Conservation (phyloP, 2,113 vertebrate species). For the Sylvietta virens region DNA sequence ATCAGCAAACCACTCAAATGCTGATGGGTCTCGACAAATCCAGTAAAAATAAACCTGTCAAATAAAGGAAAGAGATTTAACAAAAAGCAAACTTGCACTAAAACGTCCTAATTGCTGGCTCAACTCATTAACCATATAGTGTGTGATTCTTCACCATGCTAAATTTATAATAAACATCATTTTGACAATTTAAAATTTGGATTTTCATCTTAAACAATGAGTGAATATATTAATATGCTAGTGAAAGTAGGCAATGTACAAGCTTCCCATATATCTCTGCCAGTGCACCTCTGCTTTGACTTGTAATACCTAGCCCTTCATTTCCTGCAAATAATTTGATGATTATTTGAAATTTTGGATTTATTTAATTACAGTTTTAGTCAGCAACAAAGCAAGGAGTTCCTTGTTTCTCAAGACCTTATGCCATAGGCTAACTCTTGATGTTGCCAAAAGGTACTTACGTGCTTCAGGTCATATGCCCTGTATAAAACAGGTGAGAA, state of each 20-base stretch:
- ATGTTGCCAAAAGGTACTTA: background rate
- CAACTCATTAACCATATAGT: background rate
- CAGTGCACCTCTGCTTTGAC: background rate
- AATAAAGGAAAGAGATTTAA: slow-evolving; percentile 29
- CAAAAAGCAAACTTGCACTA: background rate
- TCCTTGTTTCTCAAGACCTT: background rate
- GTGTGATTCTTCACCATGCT: background rate
- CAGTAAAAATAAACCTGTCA: slow-evolving; percentile 83
- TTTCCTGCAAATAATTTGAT: slow-evolving; percentile 22
- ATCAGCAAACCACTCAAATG: slow-evolving; percentile 83
- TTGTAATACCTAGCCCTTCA: background rate
- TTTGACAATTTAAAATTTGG: slow-evolving; percentile 1
- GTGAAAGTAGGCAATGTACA: background rate
- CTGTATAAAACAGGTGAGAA: background rate
- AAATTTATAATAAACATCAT: background rate
- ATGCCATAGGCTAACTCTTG: background rate
- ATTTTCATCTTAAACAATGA: slow-evolving; percentile 25
- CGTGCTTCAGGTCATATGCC: background rate
- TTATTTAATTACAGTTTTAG: slow-evolving; percentile 35
- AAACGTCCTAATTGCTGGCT: background rate
- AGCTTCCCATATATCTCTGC: background rate
- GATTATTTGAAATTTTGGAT: background rate
- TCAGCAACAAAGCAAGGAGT: slow-evolving; percentile 18
- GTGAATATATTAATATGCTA: background rate
- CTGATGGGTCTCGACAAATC: slow-evolving; percentile 77